Conservation (phyloP, 2,797 vertebrate genomes). For the Catharus ustulatus region DNA sequence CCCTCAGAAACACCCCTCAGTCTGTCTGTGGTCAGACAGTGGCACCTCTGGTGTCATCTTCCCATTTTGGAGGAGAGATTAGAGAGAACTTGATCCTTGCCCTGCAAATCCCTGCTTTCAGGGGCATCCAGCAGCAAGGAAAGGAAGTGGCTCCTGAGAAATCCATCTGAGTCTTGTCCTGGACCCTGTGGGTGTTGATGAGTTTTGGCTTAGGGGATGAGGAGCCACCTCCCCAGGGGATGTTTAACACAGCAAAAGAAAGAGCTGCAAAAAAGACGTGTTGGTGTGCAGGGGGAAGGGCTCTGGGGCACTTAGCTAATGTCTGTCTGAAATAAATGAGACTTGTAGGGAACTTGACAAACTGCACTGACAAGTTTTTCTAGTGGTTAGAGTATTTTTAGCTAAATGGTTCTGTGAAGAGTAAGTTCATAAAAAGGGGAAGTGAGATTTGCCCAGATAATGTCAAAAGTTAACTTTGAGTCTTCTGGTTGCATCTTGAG, state of each 20-base stretch:
- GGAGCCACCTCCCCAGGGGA: accelerated
- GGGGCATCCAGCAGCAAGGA: background rate
- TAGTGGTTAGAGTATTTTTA: background rate
- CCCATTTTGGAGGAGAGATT: background rate
- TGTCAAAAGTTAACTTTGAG: background rate
- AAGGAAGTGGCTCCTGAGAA: background rate
- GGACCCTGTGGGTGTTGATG: background rate
- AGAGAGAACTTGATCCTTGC: background rate
- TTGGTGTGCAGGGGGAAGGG: background rate
- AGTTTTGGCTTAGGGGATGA: background rate
- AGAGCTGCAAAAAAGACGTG: background rate
- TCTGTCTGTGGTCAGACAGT: background rate
- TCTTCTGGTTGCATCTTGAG: background rate
- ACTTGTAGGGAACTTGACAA: background rate
- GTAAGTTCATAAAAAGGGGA: background rate
- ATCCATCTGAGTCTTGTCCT: background rate
- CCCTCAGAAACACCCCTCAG: background rate
- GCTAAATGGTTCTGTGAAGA: background rate
- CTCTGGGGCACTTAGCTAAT: background rate
- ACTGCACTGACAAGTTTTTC: background rate
- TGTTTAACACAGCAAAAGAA: background rate
- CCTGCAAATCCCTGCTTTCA: background rate
- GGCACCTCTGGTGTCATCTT: background rate
- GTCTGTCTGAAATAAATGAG: background rate
- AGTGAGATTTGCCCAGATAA: background rate